Conservation (phyloP, 2,797 vertebrate species). For the Octomys mimax region DNA sequence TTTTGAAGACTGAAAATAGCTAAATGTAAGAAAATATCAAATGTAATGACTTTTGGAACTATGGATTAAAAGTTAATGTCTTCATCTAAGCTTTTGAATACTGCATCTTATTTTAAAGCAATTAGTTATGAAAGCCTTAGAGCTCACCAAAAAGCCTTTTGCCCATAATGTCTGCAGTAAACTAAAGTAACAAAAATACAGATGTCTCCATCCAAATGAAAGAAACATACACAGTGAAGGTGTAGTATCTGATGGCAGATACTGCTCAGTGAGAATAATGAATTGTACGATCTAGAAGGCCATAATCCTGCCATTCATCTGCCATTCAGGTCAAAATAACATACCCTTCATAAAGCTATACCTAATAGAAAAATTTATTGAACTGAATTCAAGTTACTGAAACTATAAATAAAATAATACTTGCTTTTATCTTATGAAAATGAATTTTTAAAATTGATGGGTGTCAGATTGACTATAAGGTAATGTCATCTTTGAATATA, state of each 20-base stretch:
- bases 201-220: conserved; percentile 86
- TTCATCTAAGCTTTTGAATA: conserved; percentile 66
- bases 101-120: conserved; percentile 70
- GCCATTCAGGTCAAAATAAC: conserved; percentile 89
- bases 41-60: conserved; percentile 70
- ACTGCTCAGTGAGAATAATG: conserved; percentile 90
- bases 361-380: conserved; percentile 85
- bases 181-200: conserved; percentile 87
- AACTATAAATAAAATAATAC: conserved; percentile 88
- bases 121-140: conserved; percentile 76
- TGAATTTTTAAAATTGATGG: conserved; percentile 81
- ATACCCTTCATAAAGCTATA: conserved; percentile 88
- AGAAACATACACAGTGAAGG: conserved; percentile 86
- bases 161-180: conserved; percentile 76
- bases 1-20: conserved; percentile 74
- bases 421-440: conserved; percentile 86
- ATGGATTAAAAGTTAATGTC: conserved; percentile 66
- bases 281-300: conserved; percentile 90
- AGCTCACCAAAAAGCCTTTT: conserved; percentile 76
- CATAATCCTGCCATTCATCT: conserved; percentile 90
- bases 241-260: conserved; percentile 88
- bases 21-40: conserved; percentile 65
- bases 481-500: conserved; percentile 47
- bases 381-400: conserved; percentile 88
- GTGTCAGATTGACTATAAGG: conserved; percentile 51